Evolutionary conservation across 1,140 invertebrate genomes (phyloP), one percentile per base, ranked within the genome.

Genomic region (Plectrocnemia conspersa): DNA sequence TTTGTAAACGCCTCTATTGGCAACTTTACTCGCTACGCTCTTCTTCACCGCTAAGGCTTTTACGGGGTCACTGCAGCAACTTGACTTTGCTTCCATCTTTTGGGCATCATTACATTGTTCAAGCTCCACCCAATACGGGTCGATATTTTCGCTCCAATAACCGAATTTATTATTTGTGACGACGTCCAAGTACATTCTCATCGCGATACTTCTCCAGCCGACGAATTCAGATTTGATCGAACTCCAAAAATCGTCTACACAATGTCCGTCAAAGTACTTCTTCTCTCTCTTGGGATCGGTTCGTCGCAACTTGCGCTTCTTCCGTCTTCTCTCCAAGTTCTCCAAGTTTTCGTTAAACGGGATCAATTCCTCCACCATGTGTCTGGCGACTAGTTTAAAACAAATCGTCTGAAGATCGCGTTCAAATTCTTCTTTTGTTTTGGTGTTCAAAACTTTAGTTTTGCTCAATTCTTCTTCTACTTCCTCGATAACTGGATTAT

Each of bases 201-300:
- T 38, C 1, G 58, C 49, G 47, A 54, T 44, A 1, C 16, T n/a
- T 2, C 52, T 16, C 54, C 50, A 61, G 15, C 36, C 21, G 9
- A 38, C 19, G 19, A 61, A 61, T 25, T 50, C 38, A 13, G 42
- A 25, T 27, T 55, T 45, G 16, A 58, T 22, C 7, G 41, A 38
- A 10, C 25, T 25, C 55, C 54, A 61, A 41, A 58, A 58, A 19
- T 57, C 52, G 29, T 47, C 52, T 21, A 54, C 52, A 40, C 29
- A 50, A 45, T 15, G 52, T 3, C 52, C 52, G 40, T 56, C 54
- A 9, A 56, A 18, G 49, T 38, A 13, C 55, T 52, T 13, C 22
- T 16, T 46, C 23, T 18, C 2, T 44, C 40, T 50, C 16, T 11
- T 5, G 19, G 10, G 27, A 7, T 7, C 27, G 6, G n/a, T 29